Conservation (phyloP, 2,888 invertebrate species). For the Mimachlamys varia region DNA sequence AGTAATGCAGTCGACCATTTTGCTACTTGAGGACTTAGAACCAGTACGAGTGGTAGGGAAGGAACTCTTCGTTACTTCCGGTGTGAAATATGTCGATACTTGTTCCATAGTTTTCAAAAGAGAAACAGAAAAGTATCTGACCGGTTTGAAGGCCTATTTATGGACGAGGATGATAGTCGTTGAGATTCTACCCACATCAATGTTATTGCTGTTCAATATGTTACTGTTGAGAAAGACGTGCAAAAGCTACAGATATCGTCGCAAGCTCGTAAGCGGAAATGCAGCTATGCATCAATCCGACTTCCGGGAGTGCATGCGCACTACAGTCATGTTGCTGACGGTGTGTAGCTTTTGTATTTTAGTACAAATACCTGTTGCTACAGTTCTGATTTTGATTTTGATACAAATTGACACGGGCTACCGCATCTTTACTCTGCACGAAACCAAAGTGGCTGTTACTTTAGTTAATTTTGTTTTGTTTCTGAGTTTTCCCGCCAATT, state of each 20-base stretch:
- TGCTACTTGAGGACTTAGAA: not conserved
- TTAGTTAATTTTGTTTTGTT: not conserved
- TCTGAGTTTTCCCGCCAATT: slow-evolving; percentile 21
- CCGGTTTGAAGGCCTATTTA: not conserved
- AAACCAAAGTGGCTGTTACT: not conserved
- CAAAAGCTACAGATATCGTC: not conserved
- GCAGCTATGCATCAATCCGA: not conserved
- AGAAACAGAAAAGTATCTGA: not conserved
- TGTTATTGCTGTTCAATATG: not conserved
- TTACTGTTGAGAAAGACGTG: not conserved
- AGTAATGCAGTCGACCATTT: not conserved
- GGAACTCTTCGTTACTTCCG: slow-evolving; percentile 20
- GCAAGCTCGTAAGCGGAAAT: not conserved
- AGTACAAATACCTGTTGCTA: not conserved
- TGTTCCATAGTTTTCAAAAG: not conserved
- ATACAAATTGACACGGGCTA: not conserved
- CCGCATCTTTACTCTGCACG: not conserved
- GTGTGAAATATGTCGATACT: not conserved
- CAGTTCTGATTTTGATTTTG: not conserved
- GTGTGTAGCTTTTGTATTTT: not conserved
- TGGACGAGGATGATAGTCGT: not conserved
- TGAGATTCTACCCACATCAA: not conserved
- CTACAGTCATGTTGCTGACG: not conserved
- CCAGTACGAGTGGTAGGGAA: not conserved
- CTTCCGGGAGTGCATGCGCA: slow-evolving; percentile 31